Evolutionary conservation across 1,140 invertebrate genomes (phyloP), one percentile per base, ranked within the genome.

Genomic region (Panagrolaimus sp.): DNA sequence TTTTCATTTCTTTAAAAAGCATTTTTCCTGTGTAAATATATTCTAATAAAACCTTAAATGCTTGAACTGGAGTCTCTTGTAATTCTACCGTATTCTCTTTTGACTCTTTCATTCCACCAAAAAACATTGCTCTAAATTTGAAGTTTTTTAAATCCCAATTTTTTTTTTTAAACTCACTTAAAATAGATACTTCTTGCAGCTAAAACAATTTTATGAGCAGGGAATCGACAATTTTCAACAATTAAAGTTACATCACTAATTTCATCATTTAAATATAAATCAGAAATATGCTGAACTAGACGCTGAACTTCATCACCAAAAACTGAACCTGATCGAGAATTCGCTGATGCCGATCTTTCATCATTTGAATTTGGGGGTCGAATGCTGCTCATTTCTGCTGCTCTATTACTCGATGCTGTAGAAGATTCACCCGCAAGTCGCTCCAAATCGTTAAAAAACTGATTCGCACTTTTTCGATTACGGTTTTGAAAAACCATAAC

Each of bases 131-230:
- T 21, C 52, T 58, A 28, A 24, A 58, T n/a, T 8, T 24, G 17
- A 24, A 0, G n/a, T 52, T 52, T 52, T 52, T 52, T 8, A 52
- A 52, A 52, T 24, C 48, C 48, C 7, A 12, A 12, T 7, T 52
- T 7, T 8, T 52, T 21, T 10, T 58, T 12, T n/a, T n/a, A n/a
- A 58, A 58, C 52, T 2, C 8, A 58, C 52, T 58, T 58, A 14
- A 58, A 58, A 28, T 26, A 12, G 4, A 28, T 21, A 21, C 52
- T 58, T 28, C 21, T n/a, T 21, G 21, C 21, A 3, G 52, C 52
- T 28, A 58, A 17, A 58, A 58, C 17, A 28, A 26, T 58, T 14
- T 17, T 14, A 58, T 58, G 52, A 21, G 52, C 52, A n/a, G 52
- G 52, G 17, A 58, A 26, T 24, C 14, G 8, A 28, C 0, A 8